Evolutionary conservation across 2,113 vertebrate species (phyloP).

Genomic region (Heterotis niloticus): DNA sequence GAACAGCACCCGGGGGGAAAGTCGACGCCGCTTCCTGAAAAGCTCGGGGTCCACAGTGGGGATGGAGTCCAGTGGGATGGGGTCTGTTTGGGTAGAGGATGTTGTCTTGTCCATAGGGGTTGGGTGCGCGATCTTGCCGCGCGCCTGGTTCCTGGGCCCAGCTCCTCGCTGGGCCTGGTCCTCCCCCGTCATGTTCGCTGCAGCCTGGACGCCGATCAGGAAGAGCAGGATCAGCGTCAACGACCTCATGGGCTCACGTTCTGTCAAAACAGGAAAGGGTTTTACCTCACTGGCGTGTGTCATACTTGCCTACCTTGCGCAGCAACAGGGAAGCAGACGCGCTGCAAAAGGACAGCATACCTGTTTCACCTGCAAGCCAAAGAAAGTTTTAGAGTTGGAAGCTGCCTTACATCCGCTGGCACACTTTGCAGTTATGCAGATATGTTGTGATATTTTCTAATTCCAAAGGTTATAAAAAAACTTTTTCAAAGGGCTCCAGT

Average conservation of each 20-base stretch:
- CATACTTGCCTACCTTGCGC: neutral
- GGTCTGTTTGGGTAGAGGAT: neutral
- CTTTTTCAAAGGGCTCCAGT: too few relatives aligned
- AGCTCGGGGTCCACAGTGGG: conserved; percentile 82
- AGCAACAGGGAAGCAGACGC: neutral
- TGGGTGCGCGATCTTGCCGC: neutral
- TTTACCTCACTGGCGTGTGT: neutral
- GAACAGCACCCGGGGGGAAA: conserved; percentile 85
- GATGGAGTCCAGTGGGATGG: conserved; percentile 40
- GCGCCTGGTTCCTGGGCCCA: conserved; percentile 47
- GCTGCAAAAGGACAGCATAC: neutral
- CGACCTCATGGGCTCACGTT: conserved; percentile 83
- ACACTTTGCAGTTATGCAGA: neutral
- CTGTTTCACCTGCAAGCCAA: neutral
- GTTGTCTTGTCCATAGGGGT: neutral
- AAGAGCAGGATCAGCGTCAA: conserved; percentile 88
- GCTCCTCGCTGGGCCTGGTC: conserved; percentile 55
- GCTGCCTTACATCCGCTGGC: neutral
- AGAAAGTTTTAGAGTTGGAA: neutral
- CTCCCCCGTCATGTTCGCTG: conserved; percentile 72
- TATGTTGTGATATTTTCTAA: neutral
- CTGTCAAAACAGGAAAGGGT: conserved; percentile 38
- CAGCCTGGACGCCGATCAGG: conserved; percentile 84
- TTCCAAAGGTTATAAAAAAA: neutral
- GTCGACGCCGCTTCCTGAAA: conserved; percentile 76